phyloP scores from a whole-genome alignment of 2,888 invertebrate species.

The Muschampia plurimacula region DNA sequence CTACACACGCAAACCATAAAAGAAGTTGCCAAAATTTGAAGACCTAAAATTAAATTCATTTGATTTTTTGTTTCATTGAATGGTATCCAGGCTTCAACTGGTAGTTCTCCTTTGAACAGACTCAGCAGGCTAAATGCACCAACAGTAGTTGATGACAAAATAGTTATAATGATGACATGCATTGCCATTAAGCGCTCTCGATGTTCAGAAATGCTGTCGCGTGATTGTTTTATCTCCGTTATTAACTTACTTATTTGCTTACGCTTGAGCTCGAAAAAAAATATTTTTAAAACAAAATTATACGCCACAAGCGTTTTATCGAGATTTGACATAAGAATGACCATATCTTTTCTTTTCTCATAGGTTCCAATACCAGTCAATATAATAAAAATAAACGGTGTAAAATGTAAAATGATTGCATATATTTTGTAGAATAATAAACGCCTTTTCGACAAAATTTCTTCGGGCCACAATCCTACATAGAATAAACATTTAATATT shows the following conservation, averaged over 20 bases:
- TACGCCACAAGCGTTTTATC: conserved; percentile 64
- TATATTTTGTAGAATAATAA: conserved; percentile 59
- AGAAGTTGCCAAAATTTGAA: conserved; percentile 55
- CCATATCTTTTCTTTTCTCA: conserved; percentile 52
- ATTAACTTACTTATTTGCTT: conserved; percentile 57
- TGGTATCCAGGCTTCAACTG: conserved; percentile 71
- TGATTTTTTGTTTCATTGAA: conserved; percentile 61
- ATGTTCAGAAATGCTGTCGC: conserved; percentile 59
- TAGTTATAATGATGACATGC: conserved; percentile 54
- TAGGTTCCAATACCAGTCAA: conserved; percentile 62
- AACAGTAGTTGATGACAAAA: conserved; percentile 50
- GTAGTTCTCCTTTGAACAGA: conserved; percentile 60
- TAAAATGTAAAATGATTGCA: conserved; percentile 53
- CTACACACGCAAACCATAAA: conserved; percentile 62
- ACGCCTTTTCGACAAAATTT: conserved; percentile 51
- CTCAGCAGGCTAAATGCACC: conserved; percentile 57
- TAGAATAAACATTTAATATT: conserved; percentile 66
- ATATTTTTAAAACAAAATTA: conserved; percentile 64
- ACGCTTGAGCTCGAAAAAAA: conserved; percentile 59
- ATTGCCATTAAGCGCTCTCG: conserved; percentile 59
- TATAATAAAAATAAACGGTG: conserved; percentile 55
- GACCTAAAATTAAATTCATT: conserved; percentile 56
- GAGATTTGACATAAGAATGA: conserved; percentile 58
- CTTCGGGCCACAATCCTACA: conserved; percentile 69
- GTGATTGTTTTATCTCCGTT: conserved; percentile 61